Percentiles rank a stretch among this genome's conserved stretches.
phyloP scores from a whole-genome alignment of 2,888 invertebrate genomes.

The Dynastes grantii region DNA sequence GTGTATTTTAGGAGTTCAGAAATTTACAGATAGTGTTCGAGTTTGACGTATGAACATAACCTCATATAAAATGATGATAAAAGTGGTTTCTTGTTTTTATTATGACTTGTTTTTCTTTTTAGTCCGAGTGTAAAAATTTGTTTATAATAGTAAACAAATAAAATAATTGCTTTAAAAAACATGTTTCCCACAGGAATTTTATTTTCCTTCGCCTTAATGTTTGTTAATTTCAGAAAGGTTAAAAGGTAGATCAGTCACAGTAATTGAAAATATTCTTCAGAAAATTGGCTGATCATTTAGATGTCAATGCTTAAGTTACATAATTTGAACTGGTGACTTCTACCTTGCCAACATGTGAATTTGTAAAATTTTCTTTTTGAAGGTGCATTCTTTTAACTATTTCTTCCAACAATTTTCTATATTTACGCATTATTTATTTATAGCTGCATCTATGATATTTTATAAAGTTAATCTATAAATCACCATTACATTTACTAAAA shows the following conservation, averaged over 20 bases:
- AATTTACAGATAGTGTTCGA: slow-evolving; percentile 1
- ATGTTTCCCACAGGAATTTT: not conserved
- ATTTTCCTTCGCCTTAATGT: not conserved
- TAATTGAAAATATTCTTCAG: slow-evolving; percentile 10
- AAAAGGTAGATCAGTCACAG: not conserved
- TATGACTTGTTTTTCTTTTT: not conserved
- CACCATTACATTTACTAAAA: too few species aligned
- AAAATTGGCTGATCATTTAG: slow-evolving; percentile 23
- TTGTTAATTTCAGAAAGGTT: slow-evolving; percentile 8
- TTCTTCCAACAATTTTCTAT: too few species aligned
- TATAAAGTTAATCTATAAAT: not conserved
- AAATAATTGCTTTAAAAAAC: too few species aligned
- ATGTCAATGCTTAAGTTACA: slow-evolving; percentile 16
- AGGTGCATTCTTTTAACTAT: not conserved
- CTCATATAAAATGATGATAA: not conserved
- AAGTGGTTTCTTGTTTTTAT: not conserved
- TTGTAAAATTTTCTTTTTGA: not conserved
- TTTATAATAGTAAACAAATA: too few species aligned
- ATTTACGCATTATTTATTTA: too few species aligned
- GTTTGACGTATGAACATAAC: slow-evolving; percentile 4
- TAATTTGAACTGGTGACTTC: slow-evolving; percentile 14
- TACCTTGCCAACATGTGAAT: not conserved
- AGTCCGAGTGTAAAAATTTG: too few species aligned
- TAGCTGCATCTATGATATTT: too few species aligned
- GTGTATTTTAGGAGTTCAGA: not conserved